Evolutionary conservation across 2,888 invertebrate genomes (phyloP), one percentile per base, ranked within the genome.

Genomic region (Noctuana brunneofusca): DNA sequence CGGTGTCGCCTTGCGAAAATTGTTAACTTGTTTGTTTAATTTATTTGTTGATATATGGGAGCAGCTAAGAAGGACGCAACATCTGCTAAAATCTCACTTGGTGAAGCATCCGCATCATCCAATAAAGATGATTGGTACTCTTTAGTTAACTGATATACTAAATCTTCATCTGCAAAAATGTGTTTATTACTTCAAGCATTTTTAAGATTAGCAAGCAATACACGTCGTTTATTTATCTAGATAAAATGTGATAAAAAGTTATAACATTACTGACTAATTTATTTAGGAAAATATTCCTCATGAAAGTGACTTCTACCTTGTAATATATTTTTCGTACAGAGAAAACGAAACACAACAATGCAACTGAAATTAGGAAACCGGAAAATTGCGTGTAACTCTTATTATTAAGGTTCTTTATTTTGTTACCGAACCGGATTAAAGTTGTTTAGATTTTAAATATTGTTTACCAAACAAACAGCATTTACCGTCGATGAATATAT

Each of bases 71-170:
- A 66, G 12, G 89, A 86, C 14, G 84, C 86, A 14, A 90, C 92
- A 75, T 89, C 91, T 58, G 92, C 92, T 69, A 92, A 72, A 55
- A 92, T 92, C 74, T 92, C 87, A 77, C 87, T 91, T 1, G 92
- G 91, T 14, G 92, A 84, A 12, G 89, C 92, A 78, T 92, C 89
- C 32, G 87, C 78, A 18, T 79, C 83, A 73, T 90, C 88, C 64
- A 92, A 69, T 56, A 92, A 69, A 22, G 91, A 91, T 11, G 89
- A 84, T 69, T 85, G 84, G 66, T 84, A 87, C 27, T 91, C 89
- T 56, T 83, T 84, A 8, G 81, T 82, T 27, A 92, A 73, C 59
- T 89, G 86, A 16, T 90, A 87, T 46, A 92, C 73, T 65, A 92
- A 86, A 73, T 91, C 88, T 67, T 87, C 88, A 68, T 79, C 90